Conservation (phyloP, 2,113 vertebrate genomes). For the Apteryx owenii region DNA sequence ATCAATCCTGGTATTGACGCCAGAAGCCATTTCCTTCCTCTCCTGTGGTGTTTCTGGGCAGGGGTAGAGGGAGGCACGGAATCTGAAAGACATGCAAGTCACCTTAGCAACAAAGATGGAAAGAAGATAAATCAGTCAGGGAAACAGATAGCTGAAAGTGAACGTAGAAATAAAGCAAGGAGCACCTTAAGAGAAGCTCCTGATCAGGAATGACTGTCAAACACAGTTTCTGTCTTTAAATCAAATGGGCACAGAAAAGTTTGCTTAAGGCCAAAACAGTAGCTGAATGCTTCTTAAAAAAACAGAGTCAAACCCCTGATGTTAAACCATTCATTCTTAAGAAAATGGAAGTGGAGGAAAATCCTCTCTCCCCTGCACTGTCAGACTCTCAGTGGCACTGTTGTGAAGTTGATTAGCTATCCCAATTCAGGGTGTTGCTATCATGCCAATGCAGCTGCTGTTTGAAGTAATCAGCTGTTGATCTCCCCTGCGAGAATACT, state of each 20-base stretch:
- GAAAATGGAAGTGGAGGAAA: background rate
- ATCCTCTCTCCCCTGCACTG: background rate
- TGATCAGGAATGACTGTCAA: background rate
- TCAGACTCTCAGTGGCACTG: background rate
- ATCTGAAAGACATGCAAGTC: slow-evolving; percentile 79
- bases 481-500: background rate
- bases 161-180: background rate
- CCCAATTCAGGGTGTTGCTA: background rate
- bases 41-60: slow-evolving; percentile 97
- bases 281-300: background rate
- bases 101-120: background rate
- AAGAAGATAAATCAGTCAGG: background rate
- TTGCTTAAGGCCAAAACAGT: background rate
- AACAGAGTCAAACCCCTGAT: background rate
- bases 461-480: background rate
- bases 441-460: background rate
- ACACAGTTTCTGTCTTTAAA: background rate
- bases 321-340: background rate
- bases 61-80: slow-evolving; percentile 95
- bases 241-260: background rate
- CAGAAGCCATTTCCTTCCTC: slow-evolving; percentile 96
- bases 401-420: background rate
- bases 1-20: slow-evolving; percentile 97
- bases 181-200: background rate
- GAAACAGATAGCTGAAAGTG: background rate